These are phyloP conservation scores for Heteronetta atricapilla DNA, from an alignment of 2,113 vertebrate species.

Conservation along the genomic window DNA sequence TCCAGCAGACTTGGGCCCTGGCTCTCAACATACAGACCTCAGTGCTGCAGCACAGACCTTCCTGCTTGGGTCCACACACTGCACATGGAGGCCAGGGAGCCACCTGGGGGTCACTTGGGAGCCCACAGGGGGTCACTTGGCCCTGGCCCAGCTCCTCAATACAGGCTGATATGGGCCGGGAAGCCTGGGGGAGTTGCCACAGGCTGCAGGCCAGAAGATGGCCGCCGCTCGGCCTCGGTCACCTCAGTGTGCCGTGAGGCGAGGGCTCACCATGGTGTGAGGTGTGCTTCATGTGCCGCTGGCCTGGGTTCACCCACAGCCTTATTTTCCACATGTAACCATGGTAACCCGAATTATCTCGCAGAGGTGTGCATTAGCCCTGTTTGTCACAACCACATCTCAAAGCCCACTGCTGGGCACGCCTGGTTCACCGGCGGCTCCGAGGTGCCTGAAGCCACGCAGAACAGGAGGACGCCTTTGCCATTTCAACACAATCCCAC, in stretches of 20 bases:
- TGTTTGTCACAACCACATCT: background rate
- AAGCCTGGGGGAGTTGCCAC: too few relatives aligned
- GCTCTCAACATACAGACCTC: background rate
- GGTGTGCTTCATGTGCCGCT: too few relatives aligned
- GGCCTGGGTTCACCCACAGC: constrained; percentile 21
- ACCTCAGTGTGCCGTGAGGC: background rate
- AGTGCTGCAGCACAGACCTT: background rate
- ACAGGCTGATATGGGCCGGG: too few relatives aligned
- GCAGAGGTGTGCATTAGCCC: background rate
- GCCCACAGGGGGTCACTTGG: background rate
- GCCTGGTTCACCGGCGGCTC: background rate
- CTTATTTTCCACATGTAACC: constrained; percentile 41
- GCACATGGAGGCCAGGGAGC: too few relatives aligned
- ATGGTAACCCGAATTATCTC: background rate
- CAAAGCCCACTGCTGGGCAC: background rate
- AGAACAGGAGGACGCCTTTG: background rate
- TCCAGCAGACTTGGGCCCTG: background rate
- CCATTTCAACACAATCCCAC: background rate
- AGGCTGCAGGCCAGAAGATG: background rate
- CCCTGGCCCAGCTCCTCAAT: rapidly evolving
- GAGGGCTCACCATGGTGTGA: too few relatives aligned
- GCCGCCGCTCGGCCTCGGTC: rapidly evolving
- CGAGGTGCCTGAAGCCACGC: background rate
- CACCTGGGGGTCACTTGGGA: background rate
- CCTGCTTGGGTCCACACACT: too few relatives aligned